Evolutionary conservation across 2,888 invertebrate genomes (phyloP), one percentile per base, ranked within the genome.

Genomic region (Torymus tubicola): DNA sequence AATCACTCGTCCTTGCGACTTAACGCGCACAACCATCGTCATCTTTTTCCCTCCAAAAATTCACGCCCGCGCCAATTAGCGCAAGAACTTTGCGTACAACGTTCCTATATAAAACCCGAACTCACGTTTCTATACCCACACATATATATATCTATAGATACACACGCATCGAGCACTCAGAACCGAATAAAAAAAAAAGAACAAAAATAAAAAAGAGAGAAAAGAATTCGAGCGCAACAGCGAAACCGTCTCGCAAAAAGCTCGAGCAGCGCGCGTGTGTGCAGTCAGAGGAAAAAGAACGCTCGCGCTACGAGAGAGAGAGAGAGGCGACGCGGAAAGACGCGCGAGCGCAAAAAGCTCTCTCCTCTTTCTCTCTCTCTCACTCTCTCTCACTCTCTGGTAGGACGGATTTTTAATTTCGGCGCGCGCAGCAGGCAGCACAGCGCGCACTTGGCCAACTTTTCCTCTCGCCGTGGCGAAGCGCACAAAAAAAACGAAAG

Each of bases 401-500:
- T 78, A 73, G 78, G 73, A 68, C 78, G 78, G 78, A 78, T 78
- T 78, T 78, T 78, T 78, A 78, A 78, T 78, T 78, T 78, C 68
- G 78, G 65, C 78, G 53, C 61, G 58, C 53, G 77, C 57, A 58
- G n/a, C 52, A 14, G 50, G 61, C 61, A 52, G 60, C 61, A 58
- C 65, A 18, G 75, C 67, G 53, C 75, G 75, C 67, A 61, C 75
- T 68, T 61, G 78, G 78, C 78, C 67, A 72, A 72, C 67, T 78
- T 78, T 65, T 53, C 70, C 21, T 50, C 53, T 69, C n/a, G 18
- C 53, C 64, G 58, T 13, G 64, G 76, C 50, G 52, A 53, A 64
- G 57, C 5, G 72, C 21, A 71, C 42, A 67, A 67, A 65, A 60
- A 52, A 61, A 65, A 53, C 2, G 63, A 71, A 58, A 53, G 69